Base-by-base conservation (phyloP, 2,797 vertebrate genomes). In the Enteromius afrohamiltoni region DNA sequence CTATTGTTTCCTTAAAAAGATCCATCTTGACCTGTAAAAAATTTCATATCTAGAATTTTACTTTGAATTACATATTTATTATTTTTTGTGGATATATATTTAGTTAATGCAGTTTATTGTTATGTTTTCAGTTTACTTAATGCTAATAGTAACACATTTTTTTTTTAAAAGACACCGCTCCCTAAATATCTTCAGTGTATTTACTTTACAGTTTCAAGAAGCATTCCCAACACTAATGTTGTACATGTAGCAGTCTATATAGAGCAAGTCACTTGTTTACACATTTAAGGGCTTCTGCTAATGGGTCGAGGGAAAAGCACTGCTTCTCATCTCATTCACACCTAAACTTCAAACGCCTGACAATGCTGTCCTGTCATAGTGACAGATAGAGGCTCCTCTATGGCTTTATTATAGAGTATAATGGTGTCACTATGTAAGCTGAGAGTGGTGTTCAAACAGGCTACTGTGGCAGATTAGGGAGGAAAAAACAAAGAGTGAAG, bases 341-440 rank as follows among this genome's bases (percentile, higher is more conserved):
- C 83, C 85, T 83, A 86, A 83, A 49, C 88, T 91, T 92, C 90
- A 92, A 92, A 91, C 71, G 90, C 91, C 91, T 91, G 92, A 94
- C 92, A 93, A 92, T 91, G 92, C 88, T 75, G 49, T 90, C 89
- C 93, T 93, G 92, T 93, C 94, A 93, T 88, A 11, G 76, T 94
- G 93, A 94, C 92, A 93, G 92, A 94, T 93, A 88, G 91, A 90
- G 91, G 91, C 92, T 93, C 93, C 89, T 91, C 86, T 91, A 90
- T 91, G 90, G 90, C 91, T 86, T 82, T 73, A 64, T 79, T 79
- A 67, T 23, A 0, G 58, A 65, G n/a, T 23, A 26, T 79, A 67
- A 58, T 62, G 60, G 49, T 49, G 49, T 67, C 17, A 42, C 60
- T 69, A 9, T 62, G 67, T 55, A 34, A 65, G 40, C 70, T 6